Base-by-base conservation (phyloP, 2,888 invertebrate genomes). In the Abscondita cerata region DNA sequence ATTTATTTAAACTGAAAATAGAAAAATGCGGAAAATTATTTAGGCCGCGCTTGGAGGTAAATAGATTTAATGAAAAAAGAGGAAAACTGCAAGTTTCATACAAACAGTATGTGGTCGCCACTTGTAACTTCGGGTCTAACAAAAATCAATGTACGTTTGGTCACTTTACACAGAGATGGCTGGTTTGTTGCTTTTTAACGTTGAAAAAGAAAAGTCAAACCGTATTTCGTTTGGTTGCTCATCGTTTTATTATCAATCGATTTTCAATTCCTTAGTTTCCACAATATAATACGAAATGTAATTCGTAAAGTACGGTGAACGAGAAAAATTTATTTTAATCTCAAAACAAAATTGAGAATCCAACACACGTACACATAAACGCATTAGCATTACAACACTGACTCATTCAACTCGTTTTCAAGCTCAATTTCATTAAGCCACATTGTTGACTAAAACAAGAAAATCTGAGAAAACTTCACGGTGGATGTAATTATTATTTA, bases 341-440 rank as follows among this genome's bases (percentile, higher is more conserved):
- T 68, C 66, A 68, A 72, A 70, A 68, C 67, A 64, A 53, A 69
- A 64, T 70, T 62, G 40, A n/a, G 61, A 64, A 72, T 67, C 63
- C 74, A 62, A 64, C 65, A 62, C 73, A 70, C 72, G 74, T 74
- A 64, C 66, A 64, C 60, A 71, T 72, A 73, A 74, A 72, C 71
- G 72, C 67, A 73, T 73, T 73, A 73, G 72, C 67, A 73, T 73
- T 73, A 73, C 73, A 64, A 68, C 70, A 68, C 68, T 68, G 70
- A 70, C 71, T 72, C 77, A 79, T 80, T 80, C 80, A 80, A 80
- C 80, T 80, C 79, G 80, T 80, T 81, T 76, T 77, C 76, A 73
- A 78, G 79, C 78, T 78, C 78, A 79, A 81, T 80, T 80, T 80
- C 79, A 80, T 81, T 80, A 81, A 76, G 76, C 75, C 73, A 74